Base-by-base conservation (phyloP, 2,113 vertebrate genomes). In the Nycticryphes semicollaris region DNA sequence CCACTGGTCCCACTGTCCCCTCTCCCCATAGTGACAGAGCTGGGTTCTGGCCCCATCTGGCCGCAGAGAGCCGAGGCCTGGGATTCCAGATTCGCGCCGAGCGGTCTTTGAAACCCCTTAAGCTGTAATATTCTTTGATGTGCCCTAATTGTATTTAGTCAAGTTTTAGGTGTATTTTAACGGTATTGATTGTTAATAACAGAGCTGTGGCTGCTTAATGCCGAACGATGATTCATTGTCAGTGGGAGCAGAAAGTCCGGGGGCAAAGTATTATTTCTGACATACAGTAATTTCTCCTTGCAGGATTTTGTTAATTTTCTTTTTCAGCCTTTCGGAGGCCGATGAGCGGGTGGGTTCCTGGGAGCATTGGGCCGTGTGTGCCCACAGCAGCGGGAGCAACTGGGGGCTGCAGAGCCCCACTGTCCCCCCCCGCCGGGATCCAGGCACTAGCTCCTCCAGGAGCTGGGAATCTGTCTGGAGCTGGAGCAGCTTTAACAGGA, bases 241-340 rank as follows among this genome's bases (percentile, higher is more conserved):
- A 95, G 96, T 96, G 93, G 95, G 90, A 96, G 90, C 88, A 95
- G 95, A 93, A 95, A 96, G 94, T 94, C 96, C 7, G 84, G 95
- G 96, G 94, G 96, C 96, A 95, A 97, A 88, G 86, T 25, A 64
- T 95, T 90, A 70, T 89, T 96, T 94, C 6, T 96, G 90, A 91
- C 93, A 80, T 37, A 30, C 88, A 63, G 62, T 93, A 51, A 96
- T 93, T 97, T 94, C 83, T 89, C 68, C 83, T 78, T 51, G 64
- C 27, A 14, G 90, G 75, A 72, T 64, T 82, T 47, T 60, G 56
- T 24, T 6, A 2, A 21, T 12, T 70, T 57, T 79, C 51, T 62
- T 78, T 80, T n/a, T 31, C 5, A 7, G 23, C 35, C 72, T n/a
- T 94, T 41, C 28, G 31, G 64, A 77, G 68, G 78, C 60, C 0